phyloP scores from a whole-genome alignment of 1,140 invertebrate genomes.

The Pemphigus obesinymphae region DNA sequence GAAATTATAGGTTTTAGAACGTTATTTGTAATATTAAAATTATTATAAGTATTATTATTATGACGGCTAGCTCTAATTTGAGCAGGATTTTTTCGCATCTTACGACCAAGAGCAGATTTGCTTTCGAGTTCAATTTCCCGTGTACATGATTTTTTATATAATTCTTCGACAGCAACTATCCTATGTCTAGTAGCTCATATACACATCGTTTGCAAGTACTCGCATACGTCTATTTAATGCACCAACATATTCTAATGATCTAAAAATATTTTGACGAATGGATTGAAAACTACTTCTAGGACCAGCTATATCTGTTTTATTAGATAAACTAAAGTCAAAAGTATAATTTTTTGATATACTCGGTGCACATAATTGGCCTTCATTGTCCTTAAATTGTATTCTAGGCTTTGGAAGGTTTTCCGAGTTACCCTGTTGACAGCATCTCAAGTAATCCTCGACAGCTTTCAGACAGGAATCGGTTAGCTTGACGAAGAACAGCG shows the following conservation, averaged over 20 bases:
- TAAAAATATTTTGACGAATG: not conserved
- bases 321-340: slow-evolving; percentile 68
- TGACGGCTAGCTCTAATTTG: slow-evolving; percentile 34
- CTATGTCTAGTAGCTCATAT: slow-evolving; percentile 83
- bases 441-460: slow-evolving; percentile 35
- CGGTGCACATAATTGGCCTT: slow-evolving; percentile 55
- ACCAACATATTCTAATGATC: slow-evolving; percentile 38
- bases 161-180: slow-evolving; percentile 82
- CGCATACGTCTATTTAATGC: slow-evolving; percentile 62
- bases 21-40: slow-evolving; percentile 34
- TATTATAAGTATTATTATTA: slow-evolving; percentile 37
- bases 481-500: slow-evolving; percentile 41
- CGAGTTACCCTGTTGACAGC: slow-evolving; percentile 37
- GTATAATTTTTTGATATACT: slow-evolving; percentile 39
- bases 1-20: slow-evolving; percentile 33
- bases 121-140: slow-evolving; percentile 86
- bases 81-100: slow-evolving; percentile 66
- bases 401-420: slow-evolving; percentile 54
- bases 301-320: slow-evolving; percentile 75
- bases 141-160: slow-evolving; percentile 87
- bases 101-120: slow-evolving; percentile 73
- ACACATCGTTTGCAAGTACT: slow-evolving; percentile 88
- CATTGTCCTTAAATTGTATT: slow-evolving; percentile 77
- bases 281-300: slow-evolving; percentile 72
- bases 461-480: slow-evolving; percentile 41